Evolutionary conservation across 2,888 invertebrate species (phyloP), one percentile per base, ranked within the genome.

Genomic region (Capitulum mitella): DNA sequence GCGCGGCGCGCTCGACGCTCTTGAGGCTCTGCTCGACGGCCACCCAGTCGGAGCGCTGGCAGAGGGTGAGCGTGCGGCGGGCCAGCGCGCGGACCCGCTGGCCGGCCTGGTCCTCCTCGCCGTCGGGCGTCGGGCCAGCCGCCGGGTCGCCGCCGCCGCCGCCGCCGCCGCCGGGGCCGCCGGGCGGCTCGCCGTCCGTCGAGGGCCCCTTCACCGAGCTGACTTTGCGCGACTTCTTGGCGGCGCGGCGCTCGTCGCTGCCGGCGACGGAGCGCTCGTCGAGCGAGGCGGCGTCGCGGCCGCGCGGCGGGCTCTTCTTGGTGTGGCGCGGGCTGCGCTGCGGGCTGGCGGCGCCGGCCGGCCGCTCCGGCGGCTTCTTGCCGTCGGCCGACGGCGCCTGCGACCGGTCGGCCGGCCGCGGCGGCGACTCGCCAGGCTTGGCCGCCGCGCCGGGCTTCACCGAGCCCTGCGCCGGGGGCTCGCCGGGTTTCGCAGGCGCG

Each of bases 21-120:
- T 76, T 76, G 5, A 76, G 76, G 16, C 46, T 76, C 76, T 76
- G 76, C 76, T 76, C 76, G 29, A 76, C 76, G 46, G 76, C 76
- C 43, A 76, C 46, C 76, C 76, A 76, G 76, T 76, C 76, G 16
- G 76, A 76, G 6, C 76, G n/a, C 46, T 76, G 76, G 19, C 76
- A 46, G 16, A 46, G 76, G 29, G 75, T 29, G 12, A 75, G 46
- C 1, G 43, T 46, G 14, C 75, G 75, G 43, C 75, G 75, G 43
- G 14, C 75, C 75, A 76, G 48, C 6, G 43, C 16, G 29, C 76
- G 43, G 32, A 76, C 76, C 29, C n/a, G 22, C 76, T 29, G 43
- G 26, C 19, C 46, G 16, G 29, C 46, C 76, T n/a, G 26, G 22
- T 43, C 43, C 46, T 46, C 76, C 46, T 76, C 70, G 58, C 29